A percentile compares a stretch with the other conserved stretches of the same genome.
Evolutionary conservation across 1,140 invertebrate species (phyloP).

Genomic region (Lethrus apterus): DNA sequence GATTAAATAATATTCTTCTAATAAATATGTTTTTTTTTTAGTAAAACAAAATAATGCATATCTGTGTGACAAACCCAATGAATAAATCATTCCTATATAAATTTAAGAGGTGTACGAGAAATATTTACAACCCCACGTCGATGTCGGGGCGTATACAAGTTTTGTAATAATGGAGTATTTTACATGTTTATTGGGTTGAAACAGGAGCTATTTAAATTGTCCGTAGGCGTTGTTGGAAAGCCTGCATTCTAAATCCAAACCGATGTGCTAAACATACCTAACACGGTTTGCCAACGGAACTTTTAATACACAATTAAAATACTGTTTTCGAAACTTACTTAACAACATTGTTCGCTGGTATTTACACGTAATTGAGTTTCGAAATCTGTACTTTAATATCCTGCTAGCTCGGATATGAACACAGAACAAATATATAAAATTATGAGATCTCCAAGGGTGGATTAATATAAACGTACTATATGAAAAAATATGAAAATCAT

Average conservation of each 20-base stretch:
- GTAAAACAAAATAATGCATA: too few relatives aligned
- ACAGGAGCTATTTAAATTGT: conserved; percentile 41
- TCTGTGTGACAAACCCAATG: too few relatives aligned
- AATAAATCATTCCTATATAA: too few relatives aligned
- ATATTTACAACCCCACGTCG: not conserved
- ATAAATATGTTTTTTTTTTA: too few relatives aligned
- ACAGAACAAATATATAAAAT: too few relatives aligned
- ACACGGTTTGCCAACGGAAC: conserved; percentile 23
- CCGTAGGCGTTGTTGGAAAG: conserved; percentile 24
- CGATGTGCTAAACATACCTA: conserved; percentile 23
- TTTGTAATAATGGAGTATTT: conserved; percentile 39
- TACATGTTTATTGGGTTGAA: conserved; percentile 42
- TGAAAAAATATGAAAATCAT: too few relatives aligned
- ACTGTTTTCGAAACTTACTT: conserved; percentile 36
- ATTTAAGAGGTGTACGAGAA: not conserved
- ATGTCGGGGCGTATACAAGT: not conserved
- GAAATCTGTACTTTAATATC: not conserved
- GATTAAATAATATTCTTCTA: too few relatives aligned
- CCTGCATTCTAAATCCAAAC: conserved; percentile 17
- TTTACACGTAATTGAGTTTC: conserved; percentile 1
- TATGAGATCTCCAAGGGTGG: too few relatives aligned
- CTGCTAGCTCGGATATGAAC: not conserved
- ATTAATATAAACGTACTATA: too few relatives aligned
- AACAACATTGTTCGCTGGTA: conserved; percentile 20
- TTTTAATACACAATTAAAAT: conserved; percentile 40